Base-by-base conservation (phyloP, 2,888 invertebrate genomes). In the Mactromeris polynyma region DNA sequence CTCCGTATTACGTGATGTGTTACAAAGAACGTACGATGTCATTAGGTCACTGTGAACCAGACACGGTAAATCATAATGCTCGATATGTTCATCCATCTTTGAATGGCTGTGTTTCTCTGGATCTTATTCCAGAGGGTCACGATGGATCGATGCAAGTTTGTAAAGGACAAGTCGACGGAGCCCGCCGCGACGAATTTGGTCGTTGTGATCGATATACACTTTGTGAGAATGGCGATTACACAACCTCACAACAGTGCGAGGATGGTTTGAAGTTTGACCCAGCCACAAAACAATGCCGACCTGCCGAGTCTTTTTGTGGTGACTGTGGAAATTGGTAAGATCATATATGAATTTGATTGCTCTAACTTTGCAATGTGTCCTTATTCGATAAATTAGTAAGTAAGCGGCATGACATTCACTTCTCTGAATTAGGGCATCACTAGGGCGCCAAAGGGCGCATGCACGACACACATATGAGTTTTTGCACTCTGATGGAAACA, bases 141-240 rank as follows among this genome's bases (percentile, higher is more conserved):
- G 94, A 94, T 0, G 94, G 94, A 77, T 83, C 85, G 79, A 91
- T 91, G 86, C 92, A 89, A 9, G 90, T 90, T 80, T 94, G 94
- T 86, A 64, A 42, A 0, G 82, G 85, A 3, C 90, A 89, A 64
- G 40, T 73, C 0, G 93, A 94, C 87, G 94, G 94, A 0, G 84
- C 89, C 78, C 92, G 93, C 64, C 88, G 90, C 31, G 94, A 94
- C 69, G 90, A 91, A 7, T 92, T 91, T 51, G 94, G 94, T 0
- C 90, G 94, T 19, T 94, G 94, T 85, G 90, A 93, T 40, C 93
- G 94, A 58, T 94, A 93, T 84, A 90, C 93, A 46, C 90, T 90
- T 38, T 94, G 94, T 85, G 80, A 77, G 38, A 80, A 85, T 31
- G 91, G 91, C 21, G 64, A 78, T 14, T 82, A 93, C 69, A 77